These are phyloP conservation scores for Asarcornis scutulata DNA, from an alignment of 2,113 vertebrate genomes.

Conservation along the genomic window DNA sequence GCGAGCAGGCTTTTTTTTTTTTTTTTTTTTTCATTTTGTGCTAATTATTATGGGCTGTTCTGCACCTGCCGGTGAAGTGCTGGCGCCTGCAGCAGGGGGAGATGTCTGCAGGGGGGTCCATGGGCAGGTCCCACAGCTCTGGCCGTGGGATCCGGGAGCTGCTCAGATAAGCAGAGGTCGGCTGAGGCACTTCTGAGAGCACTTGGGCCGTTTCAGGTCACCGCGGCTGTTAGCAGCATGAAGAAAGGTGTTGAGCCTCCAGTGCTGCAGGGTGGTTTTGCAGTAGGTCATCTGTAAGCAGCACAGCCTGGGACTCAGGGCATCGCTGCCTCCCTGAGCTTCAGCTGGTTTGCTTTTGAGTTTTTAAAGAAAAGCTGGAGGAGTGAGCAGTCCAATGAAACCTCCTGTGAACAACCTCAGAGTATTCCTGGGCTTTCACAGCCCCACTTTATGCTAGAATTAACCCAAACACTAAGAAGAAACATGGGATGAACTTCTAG, in stretches of 20 bases:
- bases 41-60: accelerated
- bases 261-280: accelerated
- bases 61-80: neutral
- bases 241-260: neutral
- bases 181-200: neutral
- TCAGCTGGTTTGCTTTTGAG: neutral
- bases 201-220: neutral
- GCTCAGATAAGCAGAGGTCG: neutral
- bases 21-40: neutral
- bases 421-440: neutral
- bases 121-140: neutral
- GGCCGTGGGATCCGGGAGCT: neutral
- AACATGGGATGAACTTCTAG: neutral
- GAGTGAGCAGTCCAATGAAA: neutral
- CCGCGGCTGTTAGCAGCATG: accelerated
- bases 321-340: neutral
- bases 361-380: neutral
- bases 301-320: accelerated
- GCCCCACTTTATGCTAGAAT: neutral
- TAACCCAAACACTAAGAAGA: accelerated
- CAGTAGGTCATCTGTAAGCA: accelerated
- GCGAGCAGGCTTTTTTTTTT: neutral
- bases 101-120: neutral
- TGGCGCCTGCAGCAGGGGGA: accelerated
- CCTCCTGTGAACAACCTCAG: neutral